Evolutionary conservation across 2,113 vertebrate species (phyloP).

Genomic region (Odontophorus gujanensis): DNA sequence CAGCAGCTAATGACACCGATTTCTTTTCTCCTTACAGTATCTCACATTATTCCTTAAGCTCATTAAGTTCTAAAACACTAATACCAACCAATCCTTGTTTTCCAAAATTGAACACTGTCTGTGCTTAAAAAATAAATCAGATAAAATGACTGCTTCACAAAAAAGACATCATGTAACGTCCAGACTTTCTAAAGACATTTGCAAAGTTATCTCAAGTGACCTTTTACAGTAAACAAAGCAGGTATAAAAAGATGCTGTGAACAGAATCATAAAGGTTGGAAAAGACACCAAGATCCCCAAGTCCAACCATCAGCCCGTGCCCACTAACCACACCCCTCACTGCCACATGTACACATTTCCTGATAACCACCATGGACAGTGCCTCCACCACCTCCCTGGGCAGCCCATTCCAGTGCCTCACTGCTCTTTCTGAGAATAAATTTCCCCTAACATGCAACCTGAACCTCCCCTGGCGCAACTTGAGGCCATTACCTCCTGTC

Average conservation of each 20-base stretch:
- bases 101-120: background rate
- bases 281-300: too few relatives aligned
- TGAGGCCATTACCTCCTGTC: too few relatives aligned
- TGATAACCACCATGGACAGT: too few relatives aligned
- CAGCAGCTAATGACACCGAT: background rate
- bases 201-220: background rate
- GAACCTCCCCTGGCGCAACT: too few relatives aligned
- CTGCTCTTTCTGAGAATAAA: too few relatives aligned
- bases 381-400: too few relatives aligned
- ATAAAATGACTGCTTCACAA: background rate
- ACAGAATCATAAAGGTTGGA: too few relatives aligned
- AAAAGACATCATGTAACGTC: background rate
- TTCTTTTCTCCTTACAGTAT: background rate
- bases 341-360: too few relatives aligned
- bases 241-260: background rate
- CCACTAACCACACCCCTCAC: too few relatives aligned
- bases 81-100: background rate
- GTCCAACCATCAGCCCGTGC: too few relatives aligned
- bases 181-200: background rate
- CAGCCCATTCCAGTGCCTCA: too few relatives aligned
- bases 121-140: background rate
- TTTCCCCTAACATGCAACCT: too few relatives aligned
- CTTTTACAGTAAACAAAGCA: background rate
- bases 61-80: background rate
- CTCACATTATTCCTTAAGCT: background rate